Evolutionary conservation across 2,797 vertebrate species (phyloP).

Genomic region (Rhabdophis nuchalis): DNA sequence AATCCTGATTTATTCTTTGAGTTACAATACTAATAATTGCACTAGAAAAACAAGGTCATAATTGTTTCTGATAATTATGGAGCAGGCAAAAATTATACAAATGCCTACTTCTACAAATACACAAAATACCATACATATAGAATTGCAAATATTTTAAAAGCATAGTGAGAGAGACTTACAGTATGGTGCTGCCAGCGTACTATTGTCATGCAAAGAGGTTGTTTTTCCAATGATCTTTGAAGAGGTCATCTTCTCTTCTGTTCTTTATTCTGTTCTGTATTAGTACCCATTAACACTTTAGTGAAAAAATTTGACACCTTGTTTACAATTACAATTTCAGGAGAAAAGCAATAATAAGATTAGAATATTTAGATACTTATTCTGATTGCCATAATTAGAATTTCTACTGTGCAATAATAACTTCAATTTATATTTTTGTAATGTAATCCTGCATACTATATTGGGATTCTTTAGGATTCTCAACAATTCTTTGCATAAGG

Average conservation of each 20-base stretch:
- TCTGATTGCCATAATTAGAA: not conserved
- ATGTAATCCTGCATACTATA: not conserved
- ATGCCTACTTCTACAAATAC: not conserved
- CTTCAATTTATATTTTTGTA: not conserved
- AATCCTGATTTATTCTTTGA: not conserved
- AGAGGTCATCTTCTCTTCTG: not conserved
- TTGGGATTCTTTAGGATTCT: not conserved
- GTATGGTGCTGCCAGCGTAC: not conserved
- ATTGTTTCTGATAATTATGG: constrained; percentile 16
- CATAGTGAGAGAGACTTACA: not conserved
- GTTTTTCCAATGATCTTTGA: not conserved
- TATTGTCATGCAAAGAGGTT: not conserved
- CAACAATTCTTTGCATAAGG: not conserved
- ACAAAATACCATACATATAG: not conserved
- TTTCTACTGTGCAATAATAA: not conserved
- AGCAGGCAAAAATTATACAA: not conserved
- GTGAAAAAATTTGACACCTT: not conserved
- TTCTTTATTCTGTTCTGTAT: not conserved
- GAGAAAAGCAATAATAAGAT: not conserved
- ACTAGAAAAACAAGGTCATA: not conserved
- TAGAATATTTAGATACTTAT: not conserved
- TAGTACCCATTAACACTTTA: not conserved
- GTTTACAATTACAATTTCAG: not conserved
- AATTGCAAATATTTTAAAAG: not conserved
- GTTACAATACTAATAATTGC: not conserved